phyloP scores from a whole-genome alignment of 30 jellyfish, hydroid and myxozoan genomes.

The Catostylus mosaicus region DNA sequence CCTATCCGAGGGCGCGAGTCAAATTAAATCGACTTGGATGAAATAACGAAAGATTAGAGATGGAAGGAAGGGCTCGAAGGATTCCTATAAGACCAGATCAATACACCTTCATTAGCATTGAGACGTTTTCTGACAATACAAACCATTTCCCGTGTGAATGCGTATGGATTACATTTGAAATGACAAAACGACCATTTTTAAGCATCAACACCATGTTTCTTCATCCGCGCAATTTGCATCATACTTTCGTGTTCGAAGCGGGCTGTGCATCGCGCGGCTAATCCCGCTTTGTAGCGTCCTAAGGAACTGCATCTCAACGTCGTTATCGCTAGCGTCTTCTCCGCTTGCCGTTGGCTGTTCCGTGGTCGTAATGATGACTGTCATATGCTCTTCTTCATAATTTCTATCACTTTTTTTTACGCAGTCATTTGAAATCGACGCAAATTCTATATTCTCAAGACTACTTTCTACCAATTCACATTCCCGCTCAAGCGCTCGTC shows the following conservation, averaged over 20 bases:
- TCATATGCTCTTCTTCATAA: background rate
- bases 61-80: no score
- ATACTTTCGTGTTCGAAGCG: constrained; percentile 60
- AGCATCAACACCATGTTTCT: constrained; percentile 96
- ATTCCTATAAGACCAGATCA: no score
- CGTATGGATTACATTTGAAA: no score
- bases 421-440: background rate
- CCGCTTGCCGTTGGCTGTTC: constrained; percentile 1
- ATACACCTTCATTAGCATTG: no score
- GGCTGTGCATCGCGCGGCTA: constrained; percentile 60
- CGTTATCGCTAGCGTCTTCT: constrained; percentile 2
- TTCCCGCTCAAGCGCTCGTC: constrained; percentile 38
- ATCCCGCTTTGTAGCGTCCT: constrained; percentile 62
- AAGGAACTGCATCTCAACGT: constrained; percentile 49
- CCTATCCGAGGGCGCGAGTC: no score
- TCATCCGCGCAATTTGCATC: constrained; percentile 77
- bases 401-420: background rate
- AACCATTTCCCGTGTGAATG: no score
- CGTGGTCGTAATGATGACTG: background rate
- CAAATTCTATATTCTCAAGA: constrained; percentile 4
- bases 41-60: no score
- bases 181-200: no score
- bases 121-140: no score
- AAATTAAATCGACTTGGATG: no score
- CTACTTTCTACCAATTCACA: constrained; percentile 35